A percentile compares a stretch with the other conserved stretches of the same genome.
phyloP scores from a whole-genome alignment of 2,113 vertebrate species.

The Zosterops lateralis region DNA sequence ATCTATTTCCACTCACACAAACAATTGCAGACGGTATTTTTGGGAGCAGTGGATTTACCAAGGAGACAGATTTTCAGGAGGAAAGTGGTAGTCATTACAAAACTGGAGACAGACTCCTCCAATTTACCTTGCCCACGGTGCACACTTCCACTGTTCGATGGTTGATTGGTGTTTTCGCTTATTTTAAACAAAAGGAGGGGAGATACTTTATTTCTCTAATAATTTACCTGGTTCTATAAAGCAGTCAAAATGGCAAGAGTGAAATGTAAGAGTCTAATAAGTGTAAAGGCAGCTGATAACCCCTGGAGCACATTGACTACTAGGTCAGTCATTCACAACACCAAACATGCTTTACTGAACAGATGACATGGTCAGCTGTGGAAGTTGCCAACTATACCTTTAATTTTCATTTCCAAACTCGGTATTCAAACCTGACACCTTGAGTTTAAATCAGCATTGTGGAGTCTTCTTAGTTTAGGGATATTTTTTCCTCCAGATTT shows the following conservation, averaged over 20 bases:
- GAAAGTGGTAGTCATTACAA: neutral
- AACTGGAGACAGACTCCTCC: neutral
- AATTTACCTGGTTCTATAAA: neutral
- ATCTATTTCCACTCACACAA: neutral
- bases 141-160: neutral
- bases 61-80: neutral
- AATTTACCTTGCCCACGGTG: neutral
- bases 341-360: neutral
- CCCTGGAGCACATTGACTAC: neutral
- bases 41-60: neutral
- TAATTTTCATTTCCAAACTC: neutral
- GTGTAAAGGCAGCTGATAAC: neutral
- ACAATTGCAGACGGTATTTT: neutral
- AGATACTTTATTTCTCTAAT: neutral
- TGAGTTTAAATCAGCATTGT: neutral
- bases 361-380: neutral
- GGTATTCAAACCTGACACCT: neutral
- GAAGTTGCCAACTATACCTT: neutral
- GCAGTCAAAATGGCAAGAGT: neutral
- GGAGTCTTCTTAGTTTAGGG: neutral
- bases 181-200: neutral
- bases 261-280: neutral
- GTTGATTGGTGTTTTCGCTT: neutral
- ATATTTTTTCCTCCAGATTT: fast-evolving
- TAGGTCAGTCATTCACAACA: neutral